Conservation (phyloP, 2,797 vertebrate genomes). For the Myripristis murdjan region DNA sequence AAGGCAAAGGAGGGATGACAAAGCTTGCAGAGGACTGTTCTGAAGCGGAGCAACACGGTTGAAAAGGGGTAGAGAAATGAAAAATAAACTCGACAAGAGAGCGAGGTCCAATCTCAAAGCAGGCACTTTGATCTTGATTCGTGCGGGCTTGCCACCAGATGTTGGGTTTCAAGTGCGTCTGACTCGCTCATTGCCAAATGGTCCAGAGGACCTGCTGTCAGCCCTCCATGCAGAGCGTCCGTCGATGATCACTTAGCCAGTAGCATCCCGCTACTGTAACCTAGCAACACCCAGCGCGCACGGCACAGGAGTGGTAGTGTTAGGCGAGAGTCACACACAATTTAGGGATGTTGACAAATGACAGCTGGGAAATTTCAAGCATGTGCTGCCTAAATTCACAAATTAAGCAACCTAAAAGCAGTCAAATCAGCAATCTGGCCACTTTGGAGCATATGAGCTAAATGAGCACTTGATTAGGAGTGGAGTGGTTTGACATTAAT, state of each 20-base stretch:
- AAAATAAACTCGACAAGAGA: constrained; percentile 61
- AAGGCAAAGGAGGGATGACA: constrained; percentile 57
- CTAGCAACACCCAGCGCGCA: constrained; percentile 78
- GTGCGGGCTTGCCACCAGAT: constrained; percentile 68
- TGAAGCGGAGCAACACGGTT: constrained; percentile 21
- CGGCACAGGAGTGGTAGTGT: constrained; percentile 65
- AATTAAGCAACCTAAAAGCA: constrained; percentile 44
- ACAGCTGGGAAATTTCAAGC: constrained; percentile 63
- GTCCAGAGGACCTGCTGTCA: constrained; percentile 76
- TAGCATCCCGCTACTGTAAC: constrained; percentile 79
- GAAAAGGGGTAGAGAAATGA: constrained; percentile 54
- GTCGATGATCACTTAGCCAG: constrained; percentile 78
- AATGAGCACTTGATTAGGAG: constrained; percentile 42
- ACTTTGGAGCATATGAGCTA: constrained; percentile 29
- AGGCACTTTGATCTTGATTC: constrained; percentile 72
- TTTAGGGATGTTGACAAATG: constrained; percentile 70
- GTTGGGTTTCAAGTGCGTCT: constrained; percentile 67
- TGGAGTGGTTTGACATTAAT: constrained; percentile 5
- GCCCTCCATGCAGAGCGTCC: constrained; percentile 60
- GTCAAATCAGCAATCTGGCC: constrained; percentile 57
- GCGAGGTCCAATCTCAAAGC: constrained; percentile 56
- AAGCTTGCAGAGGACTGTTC: constrained; percentile 44
- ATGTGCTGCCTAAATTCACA: constrained; percentile 35
- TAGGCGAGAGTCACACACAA: constrained; percentile 64
- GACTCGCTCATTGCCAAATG: constrained; percentile 70